Evolutionary conservation across 2,113 vertebrate species (phyloP), one percentile per base, ranked within the genome.

Genomic region (Cyanoderma ruficeps): DNA sequence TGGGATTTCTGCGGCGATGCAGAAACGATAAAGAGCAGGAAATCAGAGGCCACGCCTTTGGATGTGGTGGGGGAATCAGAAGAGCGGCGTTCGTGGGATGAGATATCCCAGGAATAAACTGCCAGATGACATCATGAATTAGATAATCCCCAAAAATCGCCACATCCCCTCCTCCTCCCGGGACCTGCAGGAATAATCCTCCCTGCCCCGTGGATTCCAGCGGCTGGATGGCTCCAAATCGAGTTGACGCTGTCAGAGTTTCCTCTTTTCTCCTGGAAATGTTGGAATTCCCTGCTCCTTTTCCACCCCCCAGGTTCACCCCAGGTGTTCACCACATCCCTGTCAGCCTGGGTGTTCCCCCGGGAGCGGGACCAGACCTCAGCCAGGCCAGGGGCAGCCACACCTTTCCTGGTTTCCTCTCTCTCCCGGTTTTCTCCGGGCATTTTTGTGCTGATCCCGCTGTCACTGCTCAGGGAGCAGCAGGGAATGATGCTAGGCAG

Each of bases 231-330:
- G 23, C n/a, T 68, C 56, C 46, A 93, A 87, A 69, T 33, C 13
- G 11, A 37, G 13, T 22, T 65, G n/a, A 28, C 49, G 1, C 41
- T 39, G 0, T 1, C 10, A 33, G 13, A 56, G 7, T 37, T 21
- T 3, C 28, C 10, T 49, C 13, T 46, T 82, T 89, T 68, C 35
- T 70, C 17, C n/a, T 42, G 41, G 28, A 83, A 78, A 39, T 20
- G 20, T 30, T 57, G 30, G 53, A 24, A 22, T 90, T 74, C 31
- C 50, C 72, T 35, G 28, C n/a, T 87, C n/a, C n/a, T 47, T 71
- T 72, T 31, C 53, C 35, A 47, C 2, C 28, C 28, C 28, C 23
- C 23, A 12, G 30, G 4, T n/a, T 47, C n/a, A 56, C 31, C 27
- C 9, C 2, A 76, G 39, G 4, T 30, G 27, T 11, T 13, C 24